Percentiles rank a stretch among this genome's conserved stretches.
Conservation (phyloP, 2,797 vertebrate genomes). For the Tauraco hartlaubi region DNA sequence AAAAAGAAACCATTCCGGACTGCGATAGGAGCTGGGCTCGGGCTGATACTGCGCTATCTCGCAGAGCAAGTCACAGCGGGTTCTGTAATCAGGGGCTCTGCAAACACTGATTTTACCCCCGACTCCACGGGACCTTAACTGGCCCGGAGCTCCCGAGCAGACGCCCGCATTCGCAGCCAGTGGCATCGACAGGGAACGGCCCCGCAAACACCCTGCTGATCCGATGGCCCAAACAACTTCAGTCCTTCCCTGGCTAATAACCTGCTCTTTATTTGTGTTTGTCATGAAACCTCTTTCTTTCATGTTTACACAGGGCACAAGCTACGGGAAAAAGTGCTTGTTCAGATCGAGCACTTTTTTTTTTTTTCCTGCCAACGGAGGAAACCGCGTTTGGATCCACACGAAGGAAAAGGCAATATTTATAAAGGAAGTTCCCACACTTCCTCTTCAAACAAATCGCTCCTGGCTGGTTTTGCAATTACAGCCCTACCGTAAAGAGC, state of each 20-base stretch:
- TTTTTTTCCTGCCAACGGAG: neutral
- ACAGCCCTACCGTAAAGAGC: neutral
- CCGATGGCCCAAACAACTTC: neutral
- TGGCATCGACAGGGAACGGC: neutral
- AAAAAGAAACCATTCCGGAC: neutral
- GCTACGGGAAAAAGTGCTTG: neutral
- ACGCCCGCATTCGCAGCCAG: rapidly evolving
- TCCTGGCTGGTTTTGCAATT: conserved; percentile 53
- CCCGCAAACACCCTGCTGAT: neutral
- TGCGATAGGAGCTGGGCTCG: rapidly evolving
- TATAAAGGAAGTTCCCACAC: conserved; percentile 69
- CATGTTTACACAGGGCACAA: neutral
- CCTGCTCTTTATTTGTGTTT: neutral
- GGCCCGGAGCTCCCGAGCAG: rapidly evolving
- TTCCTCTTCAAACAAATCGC: conserved; percentile 67
- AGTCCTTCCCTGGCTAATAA: neutral
- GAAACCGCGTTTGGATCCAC: neutral
- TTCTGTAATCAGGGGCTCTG: neutral
- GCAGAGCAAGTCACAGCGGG: neutral
- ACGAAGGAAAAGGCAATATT: conserved; percentile 63
- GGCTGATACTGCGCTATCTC: neutral
- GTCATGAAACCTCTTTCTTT: neutral
- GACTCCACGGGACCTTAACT: neutral
- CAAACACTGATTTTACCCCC: neutral
- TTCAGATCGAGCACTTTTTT: neutral